Percentiles rank a stretch among this genome's conserved stretches.
phyloP scores from a whole-genome alignment of 1,140 invertebrate species.

The Eupristina koningsbergeri region DNA sequence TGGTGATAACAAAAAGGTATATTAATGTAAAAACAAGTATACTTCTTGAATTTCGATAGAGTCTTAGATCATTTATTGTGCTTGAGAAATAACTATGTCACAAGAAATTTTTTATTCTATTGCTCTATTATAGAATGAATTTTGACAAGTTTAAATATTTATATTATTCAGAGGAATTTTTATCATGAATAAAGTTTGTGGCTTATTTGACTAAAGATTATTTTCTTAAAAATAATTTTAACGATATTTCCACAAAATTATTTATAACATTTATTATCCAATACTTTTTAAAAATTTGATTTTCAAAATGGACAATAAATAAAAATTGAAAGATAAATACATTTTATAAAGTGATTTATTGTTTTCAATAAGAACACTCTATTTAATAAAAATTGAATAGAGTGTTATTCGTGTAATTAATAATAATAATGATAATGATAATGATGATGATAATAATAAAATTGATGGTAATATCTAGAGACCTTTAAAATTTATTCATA shows the following conservation, averaged over 20 bases:
- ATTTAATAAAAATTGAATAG: too few relatives aligned
- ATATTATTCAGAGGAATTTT: not conserved
- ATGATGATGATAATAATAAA: too few relatives aligned
- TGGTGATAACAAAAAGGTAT: not conserved
- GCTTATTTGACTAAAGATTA: not conserved
- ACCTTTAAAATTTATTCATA: too few relatives aligned
- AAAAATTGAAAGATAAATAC: too few relatives aligned
- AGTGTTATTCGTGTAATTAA: too few relatives aligned
- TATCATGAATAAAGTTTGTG: not conserved
- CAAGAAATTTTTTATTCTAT: conserved; percentile 17
- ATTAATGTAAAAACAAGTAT: not conserved
- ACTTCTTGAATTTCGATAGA: conserved; percentile 10
- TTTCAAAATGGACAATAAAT: not conserved
- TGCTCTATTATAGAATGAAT: conserved; percentile 22
- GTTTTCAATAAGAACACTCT: too few relatives aligned
- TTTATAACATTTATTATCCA: not conserved
- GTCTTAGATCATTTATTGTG: conserved; percentile 28
- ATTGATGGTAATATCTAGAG: too few relatives aligned
- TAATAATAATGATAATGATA: too few relatives aligned
- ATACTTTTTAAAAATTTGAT: not conserved
- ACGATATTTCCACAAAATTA: too few relatives aligned
- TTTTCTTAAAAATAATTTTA: not conserved
- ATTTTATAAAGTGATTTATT: too few relatives aligned
- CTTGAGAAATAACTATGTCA: conserved; percentile 27
- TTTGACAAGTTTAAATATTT: conserved; percentile 21